Conservation (phyloP, 2,888 invertebrate species). For the Abscondita cerata region DNA sequence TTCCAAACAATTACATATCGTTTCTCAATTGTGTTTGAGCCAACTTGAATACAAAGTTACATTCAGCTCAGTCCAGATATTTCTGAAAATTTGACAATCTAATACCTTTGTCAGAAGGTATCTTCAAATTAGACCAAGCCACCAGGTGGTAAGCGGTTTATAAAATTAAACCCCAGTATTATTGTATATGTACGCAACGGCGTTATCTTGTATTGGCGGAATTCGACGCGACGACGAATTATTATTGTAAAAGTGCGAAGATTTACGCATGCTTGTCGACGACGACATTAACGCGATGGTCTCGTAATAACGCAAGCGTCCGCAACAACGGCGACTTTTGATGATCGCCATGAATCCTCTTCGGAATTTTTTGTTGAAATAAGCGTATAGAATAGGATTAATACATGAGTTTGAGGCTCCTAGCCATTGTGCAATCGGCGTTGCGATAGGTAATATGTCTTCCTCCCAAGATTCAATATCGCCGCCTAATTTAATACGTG, state of each 20-base stretch:
- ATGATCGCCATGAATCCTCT: slow-evolving; percentile 89
- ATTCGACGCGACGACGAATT: slow-evolving; percentile 61
- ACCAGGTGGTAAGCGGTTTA: slow-evolving; percentile 44
- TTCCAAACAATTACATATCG: slow-evolving; percentile 23
- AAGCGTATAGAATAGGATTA: slow-evolving; percentile 93
- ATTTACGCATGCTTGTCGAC: slow-evolving; percentile 84
- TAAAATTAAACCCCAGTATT: slow-evolving; percentile 74
- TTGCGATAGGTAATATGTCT: slow-evolving; percentile 78
- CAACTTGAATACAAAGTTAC: slow-evolving; percentile 29
- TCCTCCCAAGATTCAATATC: slow-evolving; percentile 79
- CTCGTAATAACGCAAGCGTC: slow-evolving; percentile 84
- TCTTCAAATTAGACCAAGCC: slow-evolving; percentile 29
- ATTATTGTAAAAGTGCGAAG: slow-evolving; percentile 82
- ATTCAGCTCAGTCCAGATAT: slow-evolving; percentile 28
- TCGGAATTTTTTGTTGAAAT: slow-evolving; percentile 93
- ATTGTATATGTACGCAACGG: slow-evolving; percentile 67
- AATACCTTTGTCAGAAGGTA: slow-evolving; percentile 21
- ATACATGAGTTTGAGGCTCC: slow-evolving; percentile 95
- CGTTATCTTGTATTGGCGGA: slow-evolving; percentile 54
- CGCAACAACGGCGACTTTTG: slow-evolving; percentile 85
- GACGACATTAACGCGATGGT: slow-evolving; percentile 86
- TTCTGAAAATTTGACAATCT: slow-evolving; percentile 18
- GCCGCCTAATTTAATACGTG: slow-evolving; percentile 83
- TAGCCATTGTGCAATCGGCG: slow-evolving; percentile 91
- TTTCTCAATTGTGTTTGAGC: slow-evolving; percentile 25